These are phyloP conservation scores for Sebastes hubbsi DNA, from an alignment of 2,797 vertebrate species.

Conservation along the genomic window DNA sequence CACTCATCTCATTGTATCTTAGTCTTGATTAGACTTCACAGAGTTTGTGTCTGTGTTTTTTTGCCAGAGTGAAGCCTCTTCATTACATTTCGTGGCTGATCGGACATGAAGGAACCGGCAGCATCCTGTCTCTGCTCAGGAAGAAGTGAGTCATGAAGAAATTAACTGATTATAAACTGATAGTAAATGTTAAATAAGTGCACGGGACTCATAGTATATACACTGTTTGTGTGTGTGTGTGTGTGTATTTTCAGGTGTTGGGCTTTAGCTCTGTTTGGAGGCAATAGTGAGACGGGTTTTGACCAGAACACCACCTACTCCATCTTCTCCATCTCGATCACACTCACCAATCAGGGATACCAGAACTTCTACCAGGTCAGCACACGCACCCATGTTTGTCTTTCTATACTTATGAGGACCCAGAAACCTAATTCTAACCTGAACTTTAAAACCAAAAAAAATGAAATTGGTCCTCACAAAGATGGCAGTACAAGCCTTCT, in stretches of 20 bases:
- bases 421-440: not conserved
- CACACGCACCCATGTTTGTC: not conserved
- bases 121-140: constrained; percentile 92
- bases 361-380: constrained; percentile 92
- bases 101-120: constrained; percentile 95
- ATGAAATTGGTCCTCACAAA: too few species aligned
- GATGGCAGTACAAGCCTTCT: too few species aligned
- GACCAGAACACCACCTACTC: constrained; percentile 97
- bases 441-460: not conserved
- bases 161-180: fast-evolving
- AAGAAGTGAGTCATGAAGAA: constrained; percentile 83
- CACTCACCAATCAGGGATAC: constrained; percentile 92
- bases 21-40: not conserved
- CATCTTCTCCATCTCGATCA: constrained; percentile 95
- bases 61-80: constrained; percentile 92
- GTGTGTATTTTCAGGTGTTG: constrained; percentile 85
- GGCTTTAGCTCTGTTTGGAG: constrained; percentile 94
- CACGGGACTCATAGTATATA: not conserved
- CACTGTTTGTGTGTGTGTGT: not conserved
- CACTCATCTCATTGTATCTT: not conserved
- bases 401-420: not conserved
- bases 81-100: constrained; percentile 97
- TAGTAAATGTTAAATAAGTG: not conserved
- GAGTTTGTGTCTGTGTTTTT: not conserved
- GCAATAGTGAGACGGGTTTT: constrained; percentile 94